phyloP scores from a whole-genome alignment of 2,888 invertebrate genomes.

The Seladonia tumulorum region DNA sequence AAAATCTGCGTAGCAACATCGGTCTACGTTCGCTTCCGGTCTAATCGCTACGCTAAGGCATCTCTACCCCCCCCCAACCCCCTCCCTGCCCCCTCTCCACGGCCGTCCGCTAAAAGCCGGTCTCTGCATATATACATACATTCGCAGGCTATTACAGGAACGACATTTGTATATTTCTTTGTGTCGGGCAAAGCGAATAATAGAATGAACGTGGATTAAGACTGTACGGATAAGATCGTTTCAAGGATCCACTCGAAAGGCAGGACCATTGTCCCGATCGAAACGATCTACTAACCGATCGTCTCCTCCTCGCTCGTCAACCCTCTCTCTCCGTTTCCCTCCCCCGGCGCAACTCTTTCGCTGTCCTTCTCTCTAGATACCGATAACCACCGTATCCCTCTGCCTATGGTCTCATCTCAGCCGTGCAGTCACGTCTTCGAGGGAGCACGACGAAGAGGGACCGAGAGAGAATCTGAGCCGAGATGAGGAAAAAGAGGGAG shows the following conservation, averaged over 20 bases:
- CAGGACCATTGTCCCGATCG: conserved; percentile 71
- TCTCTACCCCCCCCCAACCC: neutral
- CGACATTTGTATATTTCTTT: conserved; percentile 71
- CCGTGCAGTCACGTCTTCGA: conserved; percentile 72
- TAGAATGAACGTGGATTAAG: conserved; percentile 69
- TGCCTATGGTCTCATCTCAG: conserved; percentile 72
- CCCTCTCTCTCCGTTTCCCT: conserved; percentile 59
- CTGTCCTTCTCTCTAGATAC: conserved; percentile 49
- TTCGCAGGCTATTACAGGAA: conserved; percentile 60
- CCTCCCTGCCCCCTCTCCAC: too few relatives aligned
- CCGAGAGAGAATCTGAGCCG: conserved; percentile 21
- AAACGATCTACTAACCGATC: conserved; percentile 73
- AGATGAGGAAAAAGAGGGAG: conserved; percentile 17
- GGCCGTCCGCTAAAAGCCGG: conserved; percentile 11
- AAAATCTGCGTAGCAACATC: conserved; percentile 46
- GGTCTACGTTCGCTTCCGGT: conserved; percentile 14
- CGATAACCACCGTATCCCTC: conserved; percentile 62
- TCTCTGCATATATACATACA: conserved; percentile 51
- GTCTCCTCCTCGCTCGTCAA: conserved; percentile 62
- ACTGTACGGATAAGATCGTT: conserved; percentile 69
- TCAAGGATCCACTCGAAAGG: conserved; percentile 63
- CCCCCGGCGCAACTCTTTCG: conserved; percentile 23
- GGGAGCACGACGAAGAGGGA: conserved; percentile 61
- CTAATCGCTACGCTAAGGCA: conserved; percentile 58
- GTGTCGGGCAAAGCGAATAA: conserved; percentile 71